Percentiles rank a stretch among this genome's conserved stretches.
Evolutionary conservation across 2,113 vertebrate species (phyloP).

Genomic region (Sciurus niger): DNA sequence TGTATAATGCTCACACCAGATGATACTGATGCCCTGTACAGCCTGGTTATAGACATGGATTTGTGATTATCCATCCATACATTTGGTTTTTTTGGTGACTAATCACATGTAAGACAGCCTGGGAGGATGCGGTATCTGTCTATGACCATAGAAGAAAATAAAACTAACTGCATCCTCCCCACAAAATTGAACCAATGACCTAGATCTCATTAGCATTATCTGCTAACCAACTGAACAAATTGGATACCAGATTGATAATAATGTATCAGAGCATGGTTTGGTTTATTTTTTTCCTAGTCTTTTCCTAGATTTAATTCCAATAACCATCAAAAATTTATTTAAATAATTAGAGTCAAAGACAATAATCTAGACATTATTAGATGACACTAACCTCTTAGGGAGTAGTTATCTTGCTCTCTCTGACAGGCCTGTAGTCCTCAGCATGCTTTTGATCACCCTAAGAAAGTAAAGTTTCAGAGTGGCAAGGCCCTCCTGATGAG

Average conservation of each 20-base stretch:
- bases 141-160: constrained; percentile 49
- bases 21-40: neutral
- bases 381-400: neutral
- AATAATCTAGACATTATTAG: constrained; percentile 59
- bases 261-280: constrained; percentile 46
- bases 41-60: neutral
- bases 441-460: constrained; percentile 29
- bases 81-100: constrained; percentile 39
- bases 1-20: neutral
- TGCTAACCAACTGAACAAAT: constrained; percentile 52
- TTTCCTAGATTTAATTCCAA: constrained; percentile 64
- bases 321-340: constrained; percentile 47
- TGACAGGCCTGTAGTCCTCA: neutral
- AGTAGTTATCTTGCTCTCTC: constrained; percentile 57
- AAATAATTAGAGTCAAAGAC: constrained; percentile 62
- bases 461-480: constrained; percentile 68
- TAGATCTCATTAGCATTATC: constrained; percentile 58
- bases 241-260: constrained; percentile 50
- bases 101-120: neutral
- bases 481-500: constrained; percentile 67
- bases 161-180: neutral
- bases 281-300: constrained; percentile 35
- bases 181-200: constrained; percentile 41
- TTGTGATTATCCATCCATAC: neutral
- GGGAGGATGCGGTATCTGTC: neutral